These are phyloP conservation scores for Incurvaria masculella DNA, from an alignment of 2,888 invertebrate genomes.

Conservation along the genomic window DNA sequence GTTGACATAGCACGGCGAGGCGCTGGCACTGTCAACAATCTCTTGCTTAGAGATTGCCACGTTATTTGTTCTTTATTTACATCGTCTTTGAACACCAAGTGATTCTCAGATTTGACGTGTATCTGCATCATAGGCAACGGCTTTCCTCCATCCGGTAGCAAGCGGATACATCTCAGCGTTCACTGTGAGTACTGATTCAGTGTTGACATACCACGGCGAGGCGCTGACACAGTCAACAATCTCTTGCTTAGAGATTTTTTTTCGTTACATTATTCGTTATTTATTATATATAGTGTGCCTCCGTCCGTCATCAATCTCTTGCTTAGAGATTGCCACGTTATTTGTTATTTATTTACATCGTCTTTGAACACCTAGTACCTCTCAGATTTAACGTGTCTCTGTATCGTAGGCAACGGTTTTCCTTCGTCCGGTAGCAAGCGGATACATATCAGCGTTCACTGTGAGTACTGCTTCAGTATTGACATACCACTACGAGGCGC, in stretches of 20 bases:
- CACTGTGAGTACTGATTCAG: conserved; percentile 66
- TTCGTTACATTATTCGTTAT: conserved; percentile 90
- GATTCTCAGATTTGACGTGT: no score
- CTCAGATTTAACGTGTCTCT: conserved; percentile 65
- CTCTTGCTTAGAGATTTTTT: no score
- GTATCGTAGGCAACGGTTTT: conserved; percentile 86
- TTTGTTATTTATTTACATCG: conserved; percentile 1
- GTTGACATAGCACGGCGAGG: conserved; percentile 73
- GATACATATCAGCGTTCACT: conserved; percentile 86
- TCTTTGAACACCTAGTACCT: conserved; percentile 6
- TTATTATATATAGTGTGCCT: conserved; percentile 84
- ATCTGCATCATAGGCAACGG: conserved; percentile 76
- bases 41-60: conserved; percentile 88
- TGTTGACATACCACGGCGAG: conserved; percentile 70
- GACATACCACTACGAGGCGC: no score
- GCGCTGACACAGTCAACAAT: conserved; percentile 74
- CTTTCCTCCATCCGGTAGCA: conserved; percentile 74
- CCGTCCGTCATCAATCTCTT: conserved; percentile 83
- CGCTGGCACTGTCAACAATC: conserved; percentile 76
- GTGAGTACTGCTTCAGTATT: no score
- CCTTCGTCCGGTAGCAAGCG: conserved; percentile 89
- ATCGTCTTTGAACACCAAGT: no score
- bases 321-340: conserved; percentile 85
- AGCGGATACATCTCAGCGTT: conserved; percentile 72
- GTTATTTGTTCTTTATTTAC: no score